A percentile compares a stretch with the other conserved stretches of the same genome.
Evolutionary conservation across 2,113 vertebrate species (phyloP).

Genomic region (Centrocercus urophasianus): DNA sequence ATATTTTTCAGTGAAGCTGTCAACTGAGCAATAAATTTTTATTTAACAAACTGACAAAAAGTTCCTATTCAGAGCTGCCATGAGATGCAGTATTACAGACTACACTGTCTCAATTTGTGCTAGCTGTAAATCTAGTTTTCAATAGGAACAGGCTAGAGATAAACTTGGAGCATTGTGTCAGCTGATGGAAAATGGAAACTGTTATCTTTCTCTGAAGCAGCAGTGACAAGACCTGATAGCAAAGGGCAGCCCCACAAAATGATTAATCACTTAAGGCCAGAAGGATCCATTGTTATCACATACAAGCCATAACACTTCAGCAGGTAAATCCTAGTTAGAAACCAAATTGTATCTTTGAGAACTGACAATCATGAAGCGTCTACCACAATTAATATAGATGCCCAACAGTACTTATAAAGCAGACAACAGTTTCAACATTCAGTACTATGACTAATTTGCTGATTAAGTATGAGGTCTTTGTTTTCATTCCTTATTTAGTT

Average conservation of each 20-base stretch:
- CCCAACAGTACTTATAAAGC: background rate
- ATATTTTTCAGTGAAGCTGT: background rate
- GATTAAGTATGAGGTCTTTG: background rate
- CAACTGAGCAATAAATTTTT: background rate
- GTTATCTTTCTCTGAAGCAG: background rate
- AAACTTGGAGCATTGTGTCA: background rate
- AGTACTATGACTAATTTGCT: background rate
- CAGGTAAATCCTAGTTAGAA: background rate
- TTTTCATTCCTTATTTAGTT: background rate
- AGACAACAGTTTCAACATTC: background rate
- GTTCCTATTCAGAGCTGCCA: background rate
- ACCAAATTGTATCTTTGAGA: background rate
- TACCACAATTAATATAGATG: background rate
- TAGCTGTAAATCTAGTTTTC: constrained; percentile 7
- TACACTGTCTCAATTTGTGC: background rate
- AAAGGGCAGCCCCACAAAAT: background rate
- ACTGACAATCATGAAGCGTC: background rate
- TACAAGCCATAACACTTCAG: background rate
- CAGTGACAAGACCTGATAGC: background rate
- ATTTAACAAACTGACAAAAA: background rate
- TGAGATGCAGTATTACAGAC: background rate
- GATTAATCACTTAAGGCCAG: background rate
- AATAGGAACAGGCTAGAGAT: background rate
- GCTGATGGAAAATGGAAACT: background rate
- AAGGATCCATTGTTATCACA: background rate